A percentile compares a stretch with the other conserved stretches of the same genome.
phyloP scores from a whole-genome alignment of 2,888 invertebrate species.

The Liodrosophila aerea region DNA sequence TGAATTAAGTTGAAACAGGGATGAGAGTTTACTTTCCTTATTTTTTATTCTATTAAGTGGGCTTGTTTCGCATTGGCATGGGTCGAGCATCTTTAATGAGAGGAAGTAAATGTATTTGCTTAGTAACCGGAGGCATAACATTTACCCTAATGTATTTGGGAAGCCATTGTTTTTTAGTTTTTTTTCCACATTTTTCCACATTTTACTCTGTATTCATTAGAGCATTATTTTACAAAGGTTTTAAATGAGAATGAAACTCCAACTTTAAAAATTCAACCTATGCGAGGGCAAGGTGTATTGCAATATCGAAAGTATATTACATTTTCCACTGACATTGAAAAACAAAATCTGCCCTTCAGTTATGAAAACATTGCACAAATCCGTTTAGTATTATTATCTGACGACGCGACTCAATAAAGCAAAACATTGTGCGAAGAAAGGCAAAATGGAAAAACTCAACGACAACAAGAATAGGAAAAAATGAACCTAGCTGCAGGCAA shows the following conservation, averaged over 20 bases:
- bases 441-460: constrained; percentile 4
- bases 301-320: too few relatives aligned
- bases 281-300: too few relatives aligned
- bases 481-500: constrained; percentile 23
- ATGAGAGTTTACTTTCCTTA: constrained; percentile 12
- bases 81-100: constrained; percentile 55
- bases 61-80: constrained; percentile 1
- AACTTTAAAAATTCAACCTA: too few relatives aligned
- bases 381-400: constrained; percentile 3
- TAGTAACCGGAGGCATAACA: constrained; percentile 49
- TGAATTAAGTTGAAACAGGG: constrained; percentile 21
- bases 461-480: too few relatives aligned
- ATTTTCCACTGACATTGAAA: background rate
- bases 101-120: constrained; percentile 39
- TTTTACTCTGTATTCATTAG: background rate
- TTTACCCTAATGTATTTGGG: constrained; percentile 34
- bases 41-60: background rate
- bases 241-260: too few relatives aligned
- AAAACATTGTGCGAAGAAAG: constrained; percentile 8
- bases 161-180: constrained; percentile 13
- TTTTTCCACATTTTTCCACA: background rate
- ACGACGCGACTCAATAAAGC: constrained; percentile 23
- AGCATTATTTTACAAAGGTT: too few relatives aligned
- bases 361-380: constrained; percentile 18
- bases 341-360: constrained; percentile 12